Percentiles rank a stretch among this genome's conserved stretches.
These are phyloP conservation scores for Ranitomeya imitator DNA, from an alignment of 2,113 vertebrate genomes.

Conservation along the genomic window DNA sequence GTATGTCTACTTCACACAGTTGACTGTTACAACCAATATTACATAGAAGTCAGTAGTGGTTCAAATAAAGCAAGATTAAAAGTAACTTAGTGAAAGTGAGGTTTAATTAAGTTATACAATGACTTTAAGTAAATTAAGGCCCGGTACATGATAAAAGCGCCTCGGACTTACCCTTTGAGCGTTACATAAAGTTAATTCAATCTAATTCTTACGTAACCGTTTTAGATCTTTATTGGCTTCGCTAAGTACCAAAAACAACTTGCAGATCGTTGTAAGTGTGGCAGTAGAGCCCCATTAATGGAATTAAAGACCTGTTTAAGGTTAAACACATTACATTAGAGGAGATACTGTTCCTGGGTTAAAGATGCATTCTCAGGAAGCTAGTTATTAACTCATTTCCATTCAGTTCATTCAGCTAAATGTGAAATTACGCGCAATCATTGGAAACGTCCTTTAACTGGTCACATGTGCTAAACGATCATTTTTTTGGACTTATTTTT, in stretches of 20 bases:
- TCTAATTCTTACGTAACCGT: constrained; percentile 33
- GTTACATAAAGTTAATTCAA: constrained; percentile 53
- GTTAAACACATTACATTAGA: constrained; percentile 45
- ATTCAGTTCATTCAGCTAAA: constrained; percentile 31
- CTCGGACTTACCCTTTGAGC: constrained; percentile 41
- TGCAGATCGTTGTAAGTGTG: constrained; percentile 8
- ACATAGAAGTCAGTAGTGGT: not conserved
- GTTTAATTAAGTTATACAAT: constrained; percentile 42
- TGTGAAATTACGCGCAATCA: constrained; percentile 50
- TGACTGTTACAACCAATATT: constrained; percentile 20
- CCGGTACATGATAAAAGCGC: constrained; percentile 25
- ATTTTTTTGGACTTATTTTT: constrained; percentile 9
- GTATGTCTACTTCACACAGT: not conserved
- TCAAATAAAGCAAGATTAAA: not conserved
- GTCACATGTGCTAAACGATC: constrained; percentile 32
- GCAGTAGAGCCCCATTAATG: constrained; percentile 34
- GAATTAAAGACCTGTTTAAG: constrained; percentile 53
- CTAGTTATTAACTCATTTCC: constrained; percentile 50
- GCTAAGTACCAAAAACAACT: constrained; percentile 47
- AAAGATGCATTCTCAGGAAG: constrained; percentile 31
- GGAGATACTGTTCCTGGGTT: constrained; percentile 35
- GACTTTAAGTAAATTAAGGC: constrained; percentile 40
- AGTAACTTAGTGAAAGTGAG: not conserved
- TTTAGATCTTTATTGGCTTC: constrained; percentile 49
- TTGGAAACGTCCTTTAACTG: constrained; percentile 26